A percentile compares a stretch with the other conserved stretches of the same genome.
phyloP scores from a whole-genome alignment of 2,113 vertebrate species.

The Stictonetta naevosa region DNA sequence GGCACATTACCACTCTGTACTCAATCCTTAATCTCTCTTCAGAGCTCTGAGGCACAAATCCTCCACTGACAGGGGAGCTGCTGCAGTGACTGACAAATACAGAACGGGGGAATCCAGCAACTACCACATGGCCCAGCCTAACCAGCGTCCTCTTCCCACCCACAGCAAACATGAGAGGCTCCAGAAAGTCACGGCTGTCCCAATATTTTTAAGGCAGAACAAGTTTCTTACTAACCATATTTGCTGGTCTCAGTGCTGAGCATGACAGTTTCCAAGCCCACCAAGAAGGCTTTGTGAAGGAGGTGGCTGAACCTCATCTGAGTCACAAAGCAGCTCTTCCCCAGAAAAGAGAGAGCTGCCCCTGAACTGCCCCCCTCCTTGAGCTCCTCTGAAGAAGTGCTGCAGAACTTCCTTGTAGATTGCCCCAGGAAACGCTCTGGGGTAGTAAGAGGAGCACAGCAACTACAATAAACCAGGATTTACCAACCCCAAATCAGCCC shows the following conservation, averaged over 20 bases:
- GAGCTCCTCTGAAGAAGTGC: neutral
- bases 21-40: neutral
- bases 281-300: neutral
- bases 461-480: neutral
- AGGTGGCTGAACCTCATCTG: rapidly evolving
- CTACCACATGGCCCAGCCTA: neutral
- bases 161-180: neutral
- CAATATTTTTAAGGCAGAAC: neutral
- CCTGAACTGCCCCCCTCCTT: neutral
- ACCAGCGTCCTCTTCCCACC: neutral
- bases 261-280: neutral
- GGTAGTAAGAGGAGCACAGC: neutral
- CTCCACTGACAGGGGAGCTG: neutral
- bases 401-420: neutral
- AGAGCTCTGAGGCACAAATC: neutral
- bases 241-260: neutral
- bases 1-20: neutral
- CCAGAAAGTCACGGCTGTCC: neutral
- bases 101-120: neutral
- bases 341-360: neutral
- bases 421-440: neutral
- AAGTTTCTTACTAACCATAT: neutral
- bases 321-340: neutral
- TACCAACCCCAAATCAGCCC: neutral
- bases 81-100: rapidly evolving